These are phyloP conservation scores for Abramis brama DNA, from an alignment of 2,113 vertebrate species.

Conservation along the genomic window DNA sequence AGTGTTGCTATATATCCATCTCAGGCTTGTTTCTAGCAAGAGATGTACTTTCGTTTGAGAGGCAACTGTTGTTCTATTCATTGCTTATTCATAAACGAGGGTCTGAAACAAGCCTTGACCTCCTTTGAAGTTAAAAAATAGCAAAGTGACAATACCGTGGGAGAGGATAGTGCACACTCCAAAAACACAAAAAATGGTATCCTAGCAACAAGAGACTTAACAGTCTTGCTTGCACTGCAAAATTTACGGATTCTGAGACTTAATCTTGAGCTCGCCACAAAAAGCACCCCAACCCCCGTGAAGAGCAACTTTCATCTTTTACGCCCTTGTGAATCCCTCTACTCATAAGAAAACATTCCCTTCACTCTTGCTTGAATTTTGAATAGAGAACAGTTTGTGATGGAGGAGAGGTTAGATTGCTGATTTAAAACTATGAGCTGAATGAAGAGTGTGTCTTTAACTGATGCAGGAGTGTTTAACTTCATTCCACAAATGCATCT, in stretches of 20 bases:
- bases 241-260: constrained; percentile 62
- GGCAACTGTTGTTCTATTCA: background rate
- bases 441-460: background rate
- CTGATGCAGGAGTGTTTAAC: background rate
- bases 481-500: background rate
- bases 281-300: constrained; percentile 19
- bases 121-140: constrained; percentile 55
- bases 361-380: background rate
- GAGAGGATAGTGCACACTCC: constrained; percentile 59
- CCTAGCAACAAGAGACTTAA: constrained; percentile 74
- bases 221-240: constrained; percentile 62
- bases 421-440: background rate
- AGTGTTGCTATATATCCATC: background rate
- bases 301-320: constrained; percentile 39
- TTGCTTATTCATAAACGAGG: background rate
- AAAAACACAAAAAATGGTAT: constrained; percentile 66
- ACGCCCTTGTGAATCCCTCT: background rate
- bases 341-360: background rate
- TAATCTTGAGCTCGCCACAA: constrained; percentile 40
- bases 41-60: background rate
- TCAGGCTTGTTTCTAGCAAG: background rate
- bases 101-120: constrained; percentile 45
- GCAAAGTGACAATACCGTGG: constrained; percentile 39
- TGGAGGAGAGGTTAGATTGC: background rate
- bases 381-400: background rate